phyloP scores from a whole-genome alignment of 92 coral and sea anemone genomes.

The Montipora capitata region DNA sequence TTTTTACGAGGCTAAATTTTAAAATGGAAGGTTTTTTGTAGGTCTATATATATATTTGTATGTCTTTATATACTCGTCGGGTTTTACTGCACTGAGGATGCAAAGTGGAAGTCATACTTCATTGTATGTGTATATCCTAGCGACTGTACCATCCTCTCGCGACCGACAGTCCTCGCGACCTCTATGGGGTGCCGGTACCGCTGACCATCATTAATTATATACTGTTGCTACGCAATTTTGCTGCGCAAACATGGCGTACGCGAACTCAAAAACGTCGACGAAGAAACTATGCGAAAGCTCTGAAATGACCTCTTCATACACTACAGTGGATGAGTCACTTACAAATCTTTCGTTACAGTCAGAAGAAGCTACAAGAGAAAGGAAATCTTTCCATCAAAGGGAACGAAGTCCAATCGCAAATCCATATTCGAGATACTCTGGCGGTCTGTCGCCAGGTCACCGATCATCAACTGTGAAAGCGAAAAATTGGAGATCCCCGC shows the following conservation, averaged over 20 bases:
- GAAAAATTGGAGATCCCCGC: background rate
- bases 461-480: constrained; percentile 21
- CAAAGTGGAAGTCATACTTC: too few relatives aligned
- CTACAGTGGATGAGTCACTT: constrained; percentile 21
- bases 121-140: too few relatives aligned
- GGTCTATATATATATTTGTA: too few relatives aligned
- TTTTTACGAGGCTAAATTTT: too few relatives aligned
- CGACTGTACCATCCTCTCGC: too few relatives aligned
- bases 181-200: too few relatives aligned
- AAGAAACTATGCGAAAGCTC: constrained; percentile 51
- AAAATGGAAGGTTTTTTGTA: too few relatives aligned
- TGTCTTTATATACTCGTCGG: too few relatives aligned
- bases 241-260: constrained; percentile 67
- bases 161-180: too few relatives aligned
- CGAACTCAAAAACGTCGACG: constrained; percentile 41
- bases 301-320: constrained; percentile 25
- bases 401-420: constrained; percentile 60
- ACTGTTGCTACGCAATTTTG: too few relatives aligned
- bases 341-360: constrained; percentile 42
- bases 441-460: background rate
- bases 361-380: constrained; percentile 13
- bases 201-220: too few relatives aligned
- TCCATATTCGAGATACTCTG: constrained; percentile 63
- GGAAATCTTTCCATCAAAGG: constrained; percentile 55
- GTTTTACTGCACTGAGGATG: too few relatives aligned